Evolutionary conservation across 2,888 invertebrate genomes (phyloP), one percentile per base, ranked within the genome.

Genomic region (Halictus ligatus): DNA sequence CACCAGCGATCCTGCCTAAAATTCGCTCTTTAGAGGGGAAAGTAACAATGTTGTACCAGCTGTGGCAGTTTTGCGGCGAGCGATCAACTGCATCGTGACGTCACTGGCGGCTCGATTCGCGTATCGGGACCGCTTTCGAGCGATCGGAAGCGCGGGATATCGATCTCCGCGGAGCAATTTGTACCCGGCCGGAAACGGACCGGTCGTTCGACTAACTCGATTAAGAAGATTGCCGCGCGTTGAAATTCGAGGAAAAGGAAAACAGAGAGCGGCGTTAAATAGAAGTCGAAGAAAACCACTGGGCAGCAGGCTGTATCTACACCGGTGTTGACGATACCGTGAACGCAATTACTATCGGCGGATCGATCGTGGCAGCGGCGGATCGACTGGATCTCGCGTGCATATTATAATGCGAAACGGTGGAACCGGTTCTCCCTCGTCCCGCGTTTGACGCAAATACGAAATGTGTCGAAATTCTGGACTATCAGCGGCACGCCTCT

Each of bases 391-490:
- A 86, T 84, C 81, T 78, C 73, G 78, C 75, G 74, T 46, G 67
- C 76, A 48, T 84, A 86, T 86, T 84, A 86, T 81, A 86, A 84
- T 50, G 78, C 80, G 60, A 75, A 75, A 60, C 60, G 50, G 43
- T 13, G 69, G 81, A 86, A 85, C 86, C 85, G 86, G 85, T 86
- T 86, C 60, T 50, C 25, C 60, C 58, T 67, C 58, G n/a, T 75
- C 78, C 40, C 46, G 72, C 40, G 79, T 86, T 86, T 81, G 86
- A 85, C 86, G 86, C 54, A 81, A 85, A 86, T 84, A 81, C 79
- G 86, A 86, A 81, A 86, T 86, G 84, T 86, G 86, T 81, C 85
- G 86, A 86, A 84, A 86, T 86, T 85, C 78, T 74, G 81, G 77
- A 75, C 75, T 84, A 81, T 81, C 78, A 48, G 58, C 84, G 84